These are phyloP conservation scores for Ispidina lecontei DNA, from an alignment of 2,797 vertebrate genomes.

Conservation along the genomic window DNA sequence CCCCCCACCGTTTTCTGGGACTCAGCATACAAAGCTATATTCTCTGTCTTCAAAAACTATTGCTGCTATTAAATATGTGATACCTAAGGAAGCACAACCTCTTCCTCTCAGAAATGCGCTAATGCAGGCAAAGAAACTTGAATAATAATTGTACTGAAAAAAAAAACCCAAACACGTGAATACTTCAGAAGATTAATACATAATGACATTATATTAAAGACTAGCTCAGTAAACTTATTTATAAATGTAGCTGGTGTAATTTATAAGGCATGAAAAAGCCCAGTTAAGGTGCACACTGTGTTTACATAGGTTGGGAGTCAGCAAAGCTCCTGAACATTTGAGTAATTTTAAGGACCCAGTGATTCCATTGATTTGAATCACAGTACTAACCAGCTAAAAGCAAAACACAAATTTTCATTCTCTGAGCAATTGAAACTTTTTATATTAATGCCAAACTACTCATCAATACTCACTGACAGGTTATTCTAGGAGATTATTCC, in stretches of 20 bases:
- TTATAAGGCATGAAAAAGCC: conserved; percentile 10
- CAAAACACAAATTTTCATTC: neutral
- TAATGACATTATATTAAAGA: neutral
- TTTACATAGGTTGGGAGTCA: neutral
- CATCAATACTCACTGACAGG: neutral
- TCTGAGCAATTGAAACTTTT: neutral
- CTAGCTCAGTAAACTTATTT: conserved; percentile 15
- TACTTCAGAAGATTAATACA: neutral
- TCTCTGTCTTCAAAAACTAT: conserved; percentile 40
- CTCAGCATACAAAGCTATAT: conserved; percentile 27
- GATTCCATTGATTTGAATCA: neutral
- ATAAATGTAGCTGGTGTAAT: neutral
- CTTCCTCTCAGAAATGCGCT: neutral
- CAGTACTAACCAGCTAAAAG: neutral
- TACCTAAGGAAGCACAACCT: neutral
- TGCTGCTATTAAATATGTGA: neutral
- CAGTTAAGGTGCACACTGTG: neutral
- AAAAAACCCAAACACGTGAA: neutral
- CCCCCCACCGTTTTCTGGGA: neutral
- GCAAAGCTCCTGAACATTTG: neutral
- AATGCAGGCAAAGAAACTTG: neutral
- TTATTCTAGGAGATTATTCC: neutral
- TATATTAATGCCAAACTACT: neutral
- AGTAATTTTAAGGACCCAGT: neutral
- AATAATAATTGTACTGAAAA: conserved; percentile 1